Base-by-base conservation (phyloP, 2,888 invertebrate genomes). In the Serripes groenlandicus region DNA sequence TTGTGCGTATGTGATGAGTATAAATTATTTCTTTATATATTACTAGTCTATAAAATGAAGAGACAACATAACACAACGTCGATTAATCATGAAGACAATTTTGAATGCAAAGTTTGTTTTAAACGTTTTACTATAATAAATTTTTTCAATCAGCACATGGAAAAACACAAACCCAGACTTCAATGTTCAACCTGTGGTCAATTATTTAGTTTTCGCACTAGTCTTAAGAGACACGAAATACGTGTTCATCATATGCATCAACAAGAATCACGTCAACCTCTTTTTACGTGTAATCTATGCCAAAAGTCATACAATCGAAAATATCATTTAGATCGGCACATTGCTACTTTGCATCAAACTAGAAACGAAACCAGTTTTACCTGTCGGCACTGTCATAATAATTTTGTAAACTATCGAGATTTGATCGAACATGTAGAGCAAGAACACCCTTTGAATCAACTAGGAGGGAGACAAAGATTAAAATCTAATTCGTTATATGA, bases 301-400 rank as follows among this genome's bases (percentile, higher is more conserved):
- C 60, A 49, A 18, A 34, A 37, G 26, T 64, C 76, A 30, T 82
- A 78, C 56, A 58, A 60, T 32, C 62, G 75, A 72, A 79, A 75
- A 42, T 72, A 79, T 70, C 2, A 35, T 70, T 28, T 79, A n/a
- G 1, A n/a, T 30, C 74, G 54, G 35, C 75, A 80, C 49, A 56
- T 37, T 1, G 52, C 58, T 58, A 21, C 21, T 30, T 52, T 56
- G 26, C 75, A 80, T 66, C 21, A 30, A 15, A 28, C 11, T 30
- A 15, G 30, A 11, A 62, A 30, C 30, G 30, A 26, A n/a, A 62
- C 30, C 21, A 62, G 30, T 15, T 62, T 62, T 62, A 21, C 37
- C 9, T 72, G 72, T 37, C 28, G 26, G n/a, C 74, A 74, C 64
- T 74, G 74, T 32, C 58, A 74, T 30, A n/a, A 52, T 30, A 30